Evolutionary conservation across 2,797 vertebrate genomes (phyloP).

Genomic region (Forpus xanthops): DNA sequence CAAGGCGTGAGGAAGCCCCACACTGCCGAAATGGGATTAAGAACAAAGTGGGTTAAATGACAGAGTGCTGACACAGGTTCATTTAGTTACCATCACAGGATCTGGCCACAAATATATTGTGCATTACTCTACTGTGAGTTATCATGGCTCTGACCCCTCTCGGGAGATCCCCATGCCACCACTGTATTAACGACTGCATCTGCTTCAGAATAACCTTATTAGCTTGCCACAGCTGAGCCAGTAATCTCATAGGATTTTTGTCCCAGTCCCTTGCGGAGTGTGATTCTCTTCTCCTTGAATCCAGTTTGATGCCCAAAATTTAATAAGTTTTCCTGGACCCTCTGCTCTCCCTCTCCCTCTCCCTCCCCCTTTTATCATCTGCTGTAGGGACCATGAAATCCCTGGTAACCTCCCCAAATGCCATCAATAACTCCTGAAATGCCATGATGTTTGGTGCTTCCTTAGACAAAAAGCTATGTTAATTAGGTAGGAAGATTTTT

Average conservation of each 20-base stretch:
- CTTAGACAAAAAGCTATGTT: conserved; percentile 72
- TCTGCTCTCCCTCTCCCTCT: conserved; percentile 68
- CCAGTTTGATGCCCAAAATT: conserved; percentile 78
- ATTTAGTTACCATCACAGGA: conserved; percentile 74
- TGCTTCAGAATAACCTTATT: conserved; percentile 84
- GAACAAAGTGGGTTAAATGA: conserved; percentile 64
- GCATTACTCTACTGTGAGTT: conserved; percentile 78
- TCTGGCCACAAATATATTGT: conserved; percentile 77
- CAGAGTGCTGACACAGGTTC: conserved; percentile 42
- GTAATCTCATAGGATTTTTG: conserved; percentile 76
- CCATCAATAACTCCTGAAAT: conserved; percentile 79
- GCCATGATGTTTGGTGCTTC: conserved; percentile 74
- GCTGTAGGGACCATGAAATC: conserved; percentile 74
- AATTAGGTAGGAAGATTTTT: conserved; percentile 71
- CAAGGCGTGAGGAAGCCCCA: neutral
- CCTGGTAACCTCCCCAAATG: conserved; percentile 77
- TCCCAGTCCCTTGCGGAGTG: conserved; percentile 71
- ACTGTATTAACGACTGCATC: conserved; percentile 84
- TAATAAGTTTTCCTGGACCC: conserved; percentile 77
- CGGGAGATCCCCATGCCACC: conserved; percentile 81
- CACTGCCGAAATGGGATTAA: neutral
- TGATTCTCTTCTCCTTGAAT: conserved; percentile 78
- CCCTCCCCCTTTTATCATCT: conserved; percentile 76
- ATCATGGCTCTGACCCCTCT: conserved; percentile 82
- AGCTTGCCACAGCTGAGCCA: conserved; percentile 83